Percentiles rank a stretch among this genome's conserved stretches.
These are phyloP conservation scores for Hybos culiciformis DNA, from an alignment of 2,888 invertebrate genomes.

Conservation along the genomic window DNA sequence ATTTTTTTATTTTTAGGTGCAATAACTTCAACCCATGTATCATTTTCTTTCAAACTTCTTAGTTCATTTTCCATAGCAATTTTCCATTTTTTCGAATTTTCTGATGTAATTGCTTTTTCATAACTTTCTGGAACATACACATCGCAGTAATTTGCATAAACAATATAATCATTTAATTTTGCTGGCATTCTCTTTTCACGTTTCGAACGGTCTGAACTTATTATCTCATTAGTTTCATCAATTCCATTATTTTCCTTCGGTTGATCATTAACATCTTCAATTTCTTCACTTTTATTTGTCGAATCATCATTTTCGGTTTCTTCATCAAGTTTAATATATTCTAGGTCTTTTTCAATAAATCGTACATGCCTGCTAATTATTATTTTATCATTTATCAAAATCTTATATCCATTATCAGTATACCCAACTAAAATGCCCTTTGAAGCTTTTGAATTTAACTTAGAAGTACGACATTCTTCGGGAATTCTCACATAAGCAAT, in stretches of 20 bases:
- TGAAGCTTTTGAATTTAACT: neutral
- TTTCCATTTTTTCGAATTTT: no score
- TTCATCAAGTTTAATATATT: slow-evolving; percentile 14
- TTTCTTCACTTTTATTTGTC: slow-evolving; percentile 11
- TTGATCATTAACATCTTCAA: slow-evolving; percentile 12
- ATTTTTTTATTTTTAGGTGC: no score
- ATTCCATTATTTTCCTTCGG: slow-evolving; percentile 21
- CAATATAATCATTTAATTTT: no score
- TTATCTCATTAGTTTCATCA: no score
- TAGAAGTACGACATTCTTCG: neutral
- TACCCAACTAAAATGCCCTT: neutral
- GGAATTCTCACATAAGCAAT: slow-evolving; percentile 6
- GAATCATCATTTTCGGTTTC: slow-evolving; percentile 10
- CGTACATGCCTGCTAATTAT: slow-evolving; percentile 18
- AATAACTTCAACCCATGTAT: no score
- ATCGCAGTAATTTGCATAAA: no score
- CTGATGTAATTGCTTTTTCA: no score
- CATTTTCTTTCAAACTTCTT: no score
- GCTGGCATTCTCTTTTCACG: no score
- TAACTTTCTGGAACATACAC: no score
- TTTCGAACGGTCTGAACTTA: no score
- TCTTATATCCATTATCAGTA: neutral
- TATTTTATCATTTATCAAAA: slow-evolving; percentile 8
- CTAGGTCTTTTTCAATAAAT: slow-evolving; percentile 18
- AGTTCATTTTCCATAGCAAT: no score